These are phyloP conservation scores for Linepithema humile DNA, from an alignment of 1,140 invertebrate species.

Conservation along the genomic window DNA sequence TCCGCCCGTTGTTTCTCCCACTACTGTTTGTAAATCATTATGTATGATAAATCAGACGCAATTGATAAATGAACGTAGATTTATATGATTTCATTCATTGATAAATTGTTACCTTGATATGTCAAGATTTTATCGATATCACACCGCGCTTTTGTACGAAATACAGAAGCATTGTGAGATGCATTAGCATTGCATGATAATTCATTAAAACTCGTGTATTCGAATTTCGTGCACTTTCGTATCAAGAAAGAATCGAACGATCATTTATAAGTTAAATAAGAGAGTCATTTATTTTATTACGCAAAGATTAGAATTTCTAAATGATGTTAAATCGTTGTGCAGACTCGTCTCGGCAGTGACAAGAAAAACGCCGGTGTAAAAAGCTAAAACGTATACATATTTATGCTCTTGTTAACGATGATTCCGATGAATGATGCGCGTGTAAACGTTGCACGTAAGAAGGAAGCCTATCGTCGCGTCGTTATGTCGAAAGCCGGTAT, in stretches of 20 bases:
- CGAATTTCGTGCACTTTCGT: not conserved
- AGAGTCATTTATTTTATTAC: slow-evolving; percentile 21
- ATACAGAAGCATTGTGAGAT: not conserved
- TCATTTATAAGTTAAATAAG: slow-evolving; percentile 14
- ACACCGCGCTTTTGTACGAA: not conserved
- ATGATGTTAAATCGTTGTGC: slow-evolving; percentile 6
- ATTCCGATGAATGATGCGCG: slow-evolving; percentile 41
- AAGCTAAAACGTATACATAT: slow-evolving; percentile 38
- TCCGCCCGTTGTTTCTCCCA: not conserved
- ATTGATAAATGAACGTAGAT: slow-evolving; percentile 9
- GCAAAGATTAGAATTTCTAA: slow-evolving; percentile 6
- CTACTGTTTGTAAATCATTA: not conserved
- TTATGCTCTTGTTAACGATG: slow-evolving; percentile 44
- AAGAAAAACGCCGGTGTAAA: slow-evolving; percentile 8
- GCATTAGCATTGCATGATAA: not conserved
- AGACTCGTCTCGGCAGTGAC: slow-evolving; percentile 24
- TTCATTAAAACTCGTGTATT: not conserved
- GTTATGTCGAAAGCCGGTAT: slow-evolving; percentile 10
- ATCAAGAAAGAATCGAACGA: not conserved
- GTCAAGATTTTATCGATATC: not conserved
- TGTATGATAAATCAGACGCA: not conserved
- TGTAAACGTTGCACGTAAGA: slow-evolving; percentile 8
- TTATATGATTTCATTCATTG: not conserved
- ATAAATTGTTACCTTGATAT: slow-evolving; percentile 2
- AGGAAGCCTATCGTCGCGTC: not conserved